phyloP scores from a whole-genome alignment of 2,888 invertebrate genomes.

The Lacanobia oleracea region DNA sequence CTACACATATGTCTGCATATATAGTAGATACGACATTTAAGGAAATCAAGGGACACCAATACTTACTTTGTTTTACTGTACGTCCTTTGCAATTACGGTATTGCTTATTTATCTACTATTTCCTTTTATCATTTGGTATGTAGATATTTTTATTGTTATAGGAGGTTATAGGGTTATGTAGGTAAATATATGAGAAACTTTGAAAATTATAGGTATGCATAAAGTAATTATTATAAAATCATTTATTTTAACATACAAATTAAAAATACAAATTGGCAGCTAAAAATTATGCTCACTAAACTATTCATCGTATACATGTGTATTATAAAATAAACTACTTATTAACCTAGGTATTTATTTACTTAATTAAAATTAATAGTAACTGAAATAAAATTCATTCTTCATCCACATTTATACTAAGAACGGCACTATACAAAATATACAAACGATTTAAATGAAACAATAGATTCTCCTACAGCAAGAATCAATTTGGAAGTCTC shows the following conservation, averaged over 20 bases:
- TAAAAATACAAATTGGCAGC: neutral
- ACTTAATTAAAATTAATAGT: neutral
- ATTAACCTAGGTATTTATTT: neutral
- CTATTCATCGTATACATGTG: constrained; percentile 28
- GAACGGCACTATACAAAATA: neutral
- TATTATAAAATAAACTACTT: neutral
- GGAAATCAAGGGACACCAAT: constrained; percentile 46
- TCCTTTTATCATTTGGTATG: neutral
- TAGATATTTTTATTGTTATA: neutral
- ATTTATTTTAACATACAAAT: neutral
- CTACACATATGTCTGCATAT: constrained; percentile 28
- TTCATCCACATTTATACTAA: too few species aligned
- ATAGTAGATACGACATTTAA: constrained; percentile 29
- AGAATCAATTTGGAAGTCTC: constrained; percentile 28
- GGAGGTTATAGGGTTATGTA: neutral
- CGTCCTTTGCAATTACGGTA: constrained; percentile 16
- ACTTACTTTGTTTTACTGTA: constrained; percentile 10
- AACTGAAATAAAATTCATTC: neutral
- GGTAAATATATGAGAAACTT: neutral
- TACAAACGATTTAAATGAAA: neutral
- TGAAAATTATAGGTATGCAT: neutral
- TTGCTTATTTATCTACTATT: neutral
- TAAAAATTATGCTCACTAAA: neutral
- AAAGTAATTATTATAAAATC: neutral
- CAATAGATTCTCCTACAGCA: neutral